Percentiles rank a stretch among this genome's conserved stretches.
phyloP scores from a whole-genome alignment of 2,888 invertebrate genomes.

The Tetheella fluctuosa region DNA sequence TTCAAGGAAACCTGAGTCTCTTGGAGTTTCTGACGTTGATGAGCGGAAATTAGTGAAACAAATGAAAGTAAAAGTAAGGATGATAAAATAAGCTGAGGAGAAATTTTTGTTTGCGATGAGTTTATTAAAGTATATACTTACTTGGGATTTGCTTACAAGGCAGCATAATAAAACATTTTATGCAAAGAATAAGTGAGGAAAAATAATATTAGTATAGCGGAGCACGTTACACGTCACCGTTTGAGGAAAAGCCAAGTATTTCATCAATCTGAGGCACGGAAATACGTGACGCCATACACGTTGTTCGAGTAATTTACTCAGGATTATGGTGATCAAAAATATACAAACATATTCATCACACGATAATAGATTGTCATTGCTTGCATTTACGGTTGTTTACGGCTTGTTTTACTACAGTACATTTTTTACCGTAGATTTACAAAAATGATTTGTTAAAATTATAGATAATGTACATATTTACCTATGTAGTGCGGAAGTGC shows the following conservation, averaged over 20 bases:
- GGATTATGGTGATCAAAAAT: conserved; percentile 14
- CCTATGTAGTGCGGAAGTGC: no score
- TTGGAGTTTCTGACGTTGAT: conserved; percentile 2
- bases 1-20: background rate
- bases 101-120: background rate
- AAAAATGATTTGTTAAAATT: no score
- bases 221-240: background rate
- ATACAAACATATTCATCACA: conserved; percentile 15
- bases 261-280: background rate
- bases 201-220: background rate
- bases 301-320: background rate
- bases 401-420: no score
- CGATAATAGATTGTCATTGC: no score
- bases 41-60: background rate
- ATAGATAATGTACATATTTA: no score
- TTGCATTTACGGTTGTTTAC: no score
- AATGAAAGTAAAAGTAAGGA: background rate
- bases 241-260: background rate
- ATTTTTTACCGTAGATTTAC: no score
- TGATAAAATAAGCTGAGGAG: background rate
- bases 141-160: background rate
- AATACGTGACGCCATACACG: background rate
- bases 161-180: background rate
- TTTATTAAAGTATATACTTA: background rate
- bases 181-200: background rate